Percentiles rank a stretch among this genome's conserved stretches.
Evolutionary conservation across 2,113 vertebrate species (phyloP).

Genomic region (Monopterus albus): DNA sequence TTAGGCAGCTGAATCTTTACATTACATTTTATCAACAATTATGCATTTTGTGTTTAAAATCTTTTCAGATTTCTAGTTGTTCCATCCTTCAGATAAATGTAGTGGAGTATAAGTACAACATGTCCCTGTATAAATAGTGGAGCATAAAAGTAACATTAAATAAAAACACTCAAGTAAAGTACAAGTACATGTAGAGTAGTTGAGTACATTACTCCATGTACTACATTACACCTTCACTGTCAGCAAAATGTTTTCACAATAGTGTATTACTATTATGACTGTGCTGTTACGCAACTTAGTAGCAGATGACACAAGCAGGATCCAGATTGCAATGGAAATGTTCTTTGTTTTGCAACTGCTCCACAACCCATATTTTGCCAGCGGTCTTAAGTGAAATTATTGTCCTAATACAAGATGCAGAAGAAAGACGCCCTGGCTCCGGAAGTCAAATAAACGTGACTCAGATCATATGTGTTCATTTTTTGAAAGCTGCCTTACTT

Average conservation of each 20-base stretch:
- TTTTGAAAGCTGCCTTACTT: too few relatives aligned
- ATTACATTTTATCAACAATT: too few relatives aligned
- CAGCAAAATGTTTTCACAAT: not conserved
- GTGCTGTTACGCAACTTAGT: not conserved
- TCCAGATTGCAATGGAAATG: not conserved
- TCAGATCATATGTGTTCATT: too few relatives aligned
- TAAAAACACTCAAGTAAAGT: too few relatives aligned
- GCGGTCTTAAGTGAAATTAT: not conserved
- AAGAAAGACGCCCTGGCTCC: not conserved
- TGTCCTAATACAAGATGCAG: not conserved
- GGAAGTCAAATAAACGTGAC: slow-evolving; percentile 7
- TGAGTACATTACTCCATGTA: not conserved
- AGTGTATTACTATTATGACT: not conserved
- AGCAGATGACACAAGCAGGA: too few relatives aligned
- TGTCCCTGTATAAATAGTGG: too few relatives aligned
- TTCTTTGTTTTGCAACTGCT: slow-evolving; percentile 47
- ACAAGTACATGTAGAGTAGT: not conserved
- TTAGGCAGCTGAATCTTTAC: too few relatives aligned
- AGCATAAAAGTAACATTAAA: too few relatives aligned
- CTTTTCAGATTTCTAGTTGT: too few relatives aligned
- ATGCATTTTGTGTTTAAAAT: too few relatives aligned
- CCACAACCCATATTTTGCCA: slow-evolving; percentile 26
- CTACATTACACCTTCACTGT: not conserved
- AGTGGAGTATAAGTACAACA: too few relatives aligned
- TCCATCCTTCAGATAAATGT: too few relatives aligned